Evolutionary conservation across 2,888 invertebrate genomes (phyloP).

Genomic region (Cephus pygmeus): DNA sequence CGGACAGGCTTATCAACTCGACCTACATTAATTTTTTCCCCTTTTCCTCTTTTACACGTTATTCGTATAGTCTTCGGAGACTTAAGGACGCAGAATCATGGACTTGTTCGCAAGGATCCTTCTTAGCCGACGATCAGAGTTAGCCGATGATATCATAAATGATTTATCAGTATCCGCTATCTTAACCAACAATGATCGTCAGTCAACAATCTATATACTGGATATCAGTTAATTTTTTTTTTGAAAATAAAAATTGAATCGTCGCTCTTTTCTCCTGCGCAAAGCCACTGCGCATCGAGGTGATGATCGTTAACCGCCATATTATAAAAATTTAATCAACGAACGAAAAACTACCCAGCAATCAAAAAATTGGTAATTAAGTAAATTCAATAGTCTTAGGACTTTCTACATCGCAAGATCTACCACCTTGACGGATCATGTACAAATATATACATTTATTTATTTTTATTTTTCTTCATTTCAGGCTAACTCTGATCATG

Average conservation of each 20-base stretch:
- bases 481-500: constrained; percentile 21
- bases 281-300: background rate
- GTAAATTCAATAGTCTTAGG: background rate
- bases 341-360: background rate
- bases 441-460: background rate
- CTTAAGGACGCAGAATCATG: background rate
- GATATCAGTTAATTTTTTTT: background rate
- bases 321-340: background rate
- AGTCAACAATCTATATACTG: background rate
- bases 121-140: constrained; percentile 14
- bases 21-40: background rate
- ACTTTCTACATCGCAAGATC: background rate
- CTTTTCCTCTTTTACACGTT: background rate
- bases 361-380: background rate
- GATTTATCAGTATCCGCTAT: background rate
- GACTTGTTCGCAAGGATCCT: background rate
- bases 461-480: constrained; percentile 6
- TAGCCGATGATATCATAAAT: background rate
- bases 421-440: background rate
- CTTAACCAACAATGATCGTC: background rate
- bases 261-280: too few relatives aligned
- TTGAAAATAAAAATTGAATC: background rate
- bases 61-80: background rate
- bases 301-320: background rate
- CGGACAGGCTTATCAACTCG: background rate